Conservation (phyloP, 2,888 invertebrate genomes). For the Diabrotica balteata region DNA sequence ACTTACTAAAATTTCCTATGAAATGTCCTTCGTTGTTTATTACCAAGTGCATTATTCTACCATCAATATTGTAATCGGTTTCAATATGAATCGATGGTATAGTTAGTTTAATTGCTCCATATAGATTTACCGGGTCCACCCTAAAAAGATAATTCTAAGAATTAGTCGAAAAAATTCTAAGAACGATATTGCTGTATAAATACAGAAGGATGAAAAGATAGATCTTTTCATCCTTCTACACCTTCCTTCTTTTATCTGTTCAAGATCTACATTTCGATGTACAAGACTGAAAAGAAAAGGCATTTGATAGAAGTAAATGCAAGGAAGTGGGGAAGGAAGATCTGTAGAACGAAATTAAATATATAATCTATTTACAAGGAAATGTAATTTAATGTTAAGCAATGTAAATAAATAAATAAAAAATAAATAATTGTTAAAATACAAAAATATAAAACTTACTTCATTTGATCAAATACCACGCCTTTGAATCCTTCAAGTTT, state of each 20-base stretch:
- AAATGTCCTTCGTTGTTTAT: slow-evolving; percentile 7
- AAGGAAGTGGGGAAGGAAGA: too few species aligned
- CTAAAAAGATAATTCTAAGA: background rate
- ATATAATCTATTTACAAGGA: background rate
- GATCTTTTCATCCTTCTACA: too few species aligned
- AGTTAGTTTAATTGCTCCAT: background rate
- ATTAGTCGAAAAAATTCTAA: too few species aligned
- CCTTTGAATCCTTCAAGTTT: slow-evolving; percentile 3
- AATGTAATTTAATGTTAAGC: background rate
- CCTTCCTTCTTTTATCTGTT: too few species aligned
- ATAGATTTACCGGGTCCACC: slow-evolving; percentile 5
- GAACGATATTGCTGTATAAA: too few species aligned
- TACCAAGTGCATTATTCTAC: background rate
- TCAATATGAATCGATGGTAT: background rate
- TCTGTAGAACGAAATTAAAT: too few species aligned
- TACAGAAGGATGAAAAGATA: too few species aligned
- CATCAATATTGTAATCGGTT: slow-evolving; percentile 1
- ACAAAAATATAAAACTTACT: background rate
- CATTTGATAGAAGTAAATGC: too few species aligned
- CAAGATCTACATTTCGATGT: too few species aligned
- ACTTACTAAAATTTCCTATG: slow-evolving; percentile 8
- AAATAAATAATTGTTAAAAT: background rate
- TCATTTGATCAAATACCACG: background rate
- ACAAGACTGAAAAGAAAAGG: too few species aligned
- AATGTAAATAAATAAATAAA: background rate